Conservation (phyloP, 1,140 invertebrate species). For the Penaeus japonicus region DNA sequence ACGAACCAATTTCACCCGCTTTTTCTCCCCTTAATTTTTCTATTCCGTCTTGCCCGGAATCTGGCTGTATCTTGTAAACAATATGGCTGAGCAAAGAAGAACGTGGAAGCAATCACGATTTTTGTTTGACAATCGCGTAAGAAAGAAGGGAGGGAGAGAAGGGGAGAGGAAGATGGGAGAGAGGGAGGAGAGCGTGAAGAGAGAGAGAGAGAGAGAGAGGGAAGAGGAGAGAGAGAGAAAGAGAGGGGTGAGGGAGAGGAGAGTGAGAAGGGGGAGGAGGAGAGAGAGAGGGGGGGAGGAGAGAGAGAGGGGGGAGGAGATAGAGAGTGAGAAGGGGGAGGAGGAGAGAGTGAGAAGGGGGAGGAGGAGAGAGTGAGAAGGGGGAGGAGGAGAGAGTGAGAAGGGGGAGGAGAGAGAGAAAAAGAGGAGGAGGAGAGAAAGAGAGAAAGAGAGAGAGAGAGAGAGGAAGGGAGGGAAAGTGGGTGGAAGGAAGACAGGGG, state of each 20-base stretch:
- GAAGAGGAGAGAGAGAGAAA: not conserved
- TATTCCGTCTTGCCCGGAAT: not conserved
- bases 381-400: no score
- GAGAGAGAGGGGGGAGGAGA: not conserved
- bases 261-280: not conserved
- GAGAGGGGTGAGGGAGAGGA: not conserved
- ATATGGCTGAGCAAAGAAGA: no score
- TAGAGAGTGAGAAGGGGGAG: not conserved
- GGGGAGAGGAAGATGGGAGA: not conserved
- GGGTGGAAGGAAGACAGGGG: no score
- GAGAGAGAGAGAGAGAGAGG: not conserved
- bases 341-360: no score
- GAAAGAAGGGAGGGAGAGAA: not conserved
- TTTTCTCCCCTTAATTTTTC: not conserved
- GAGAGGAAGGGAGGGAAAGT: no score
- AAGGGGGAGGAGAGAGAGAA: no score
- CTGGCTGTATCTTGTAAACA: not conserved
- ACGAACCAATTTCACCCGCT: not conserved
- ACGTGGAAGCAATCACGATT: not conserved
- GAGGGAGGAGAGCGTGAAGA: not conserved
- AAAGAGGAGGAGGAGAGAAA: no score
- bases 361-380: no score
- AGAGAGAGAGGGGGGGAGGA: not conserved
- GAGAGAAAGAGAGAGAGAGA: no score
- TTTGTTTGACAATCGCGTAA: not conserved